Conservation (phyloP, 2,113 vertebrate genomes). For the Rhinogobius similis region DNA sequence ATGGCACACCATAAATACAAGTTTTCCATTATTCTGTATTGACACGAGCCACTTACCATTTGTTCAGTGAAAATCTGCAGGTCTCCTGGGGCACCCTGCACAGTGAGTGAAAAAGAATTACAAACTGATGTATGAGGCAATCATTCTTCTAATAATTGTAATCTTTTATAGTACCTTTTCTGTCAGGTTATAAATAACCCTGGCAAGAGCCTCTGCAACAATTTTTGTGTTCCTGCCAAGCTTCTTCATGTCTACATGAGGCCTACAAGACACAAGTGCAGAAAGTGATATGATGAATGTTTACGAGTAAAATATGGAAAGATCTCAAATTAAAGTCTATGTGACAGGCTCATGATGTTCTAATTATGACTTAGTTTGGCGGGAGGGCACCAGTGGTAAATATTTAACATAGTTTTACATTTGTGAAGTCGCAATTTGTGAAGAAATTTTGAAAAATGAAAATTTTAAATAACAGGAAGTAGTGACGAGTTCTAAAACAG, state of each 20-base stretch:
- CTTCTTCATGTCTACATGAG: conserved; percentile 86
- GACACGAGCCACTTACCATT: conserved; percentile 82
- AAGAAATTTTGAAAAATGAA: too few species aligned
- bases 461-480: too few species aligned
- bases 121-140: background rate
- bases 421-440: too few species aligned
- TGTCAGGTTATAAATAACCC: conserved; percentile 97
- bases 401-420: too few species aligned
- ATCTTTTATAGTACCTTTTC: conserved; percentile 84
- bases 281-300: conserved; percentile 15
- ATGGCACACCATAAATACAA: background rate
- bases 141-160: background rate
- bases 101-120: background rate
- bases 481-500: too few species aligned
- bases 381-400: too few species aligned
- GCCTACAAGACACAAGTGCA: conserved; percentile 70
- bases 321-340: background rate
- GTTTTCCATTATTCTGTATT: background rate
- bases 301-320: background rate
- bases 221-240: conserved; percentile 91
- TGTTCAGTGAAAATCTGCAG: conserved; percentile 96
- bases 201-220: conserved; percentile 90
- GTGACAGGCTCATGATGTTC: too few species aligned
- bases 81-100: conserved; percentile 88
- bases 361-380: too few species aligned